Evolutionary conservation across 2,113 vertebrate species (phyloP).

Genomic region (Eupsittula cactorum): DNA sequence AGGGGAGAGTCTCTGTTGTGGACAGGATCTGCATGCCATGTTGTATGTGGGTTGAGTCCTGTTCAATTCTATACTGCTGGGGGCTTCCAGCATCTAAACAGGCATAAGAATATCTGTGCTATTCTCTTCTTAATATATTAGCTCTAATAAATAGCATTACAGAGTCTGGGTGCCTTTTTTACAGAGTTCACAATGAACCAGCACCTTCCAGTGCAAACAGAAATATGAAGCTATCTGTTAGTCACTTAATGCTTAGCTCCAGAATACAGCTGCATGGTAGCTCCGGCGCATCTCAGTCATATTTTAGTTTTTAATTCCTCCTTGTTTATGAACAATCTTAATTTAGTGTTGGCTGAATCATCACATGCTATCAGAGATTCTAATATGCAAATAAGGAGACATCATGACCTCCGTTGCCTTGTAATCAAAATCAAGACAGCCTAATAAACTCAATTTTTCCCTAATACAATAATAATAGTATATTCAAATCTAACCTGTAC

Average conservation of each 20-base stretch:
- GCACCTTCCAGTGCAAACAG: not conserved
- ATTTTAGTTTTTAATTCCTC: not conserved
- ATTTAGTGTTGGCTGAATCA: not conserved
- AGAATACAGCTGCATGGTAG: not conserved
- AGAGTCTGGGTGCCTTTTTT: not conserved
- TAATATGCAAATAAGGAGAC: not conserved
- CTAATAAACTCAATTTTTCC: not conserved
- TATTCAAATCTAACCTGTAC: not conserved
- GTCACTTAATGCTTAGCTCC: not conserved
- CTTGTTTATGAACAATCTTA: not conserved
- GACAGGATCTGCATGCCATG: accelerated
- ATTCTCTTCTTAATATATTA: not conserved
- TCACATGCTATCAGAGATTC: not conserved
- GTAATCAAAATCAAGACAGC: not conserved
- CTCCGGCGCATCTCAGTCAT: not conserved
- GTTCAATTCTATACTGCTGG: accelerated
- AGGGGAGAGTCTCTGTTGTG: not conserved
- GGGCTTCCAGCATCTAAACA: not conserved
- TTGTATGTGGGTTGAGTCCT: not conserved
- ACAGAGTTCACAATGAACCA: not conserved
- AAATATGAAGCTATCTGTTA: not conserved
- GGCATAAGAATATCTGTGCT: not conserved
- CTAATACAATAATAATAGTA: not conserved
- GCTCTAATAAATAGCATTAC: not conserved
- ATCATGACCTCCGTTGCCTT: not conserved